These are phyloP conservation scores for Anguilla pacifica DNA, from an alignment of 2,797 vertebrate species.

Conservation along the genomic window DNA sequence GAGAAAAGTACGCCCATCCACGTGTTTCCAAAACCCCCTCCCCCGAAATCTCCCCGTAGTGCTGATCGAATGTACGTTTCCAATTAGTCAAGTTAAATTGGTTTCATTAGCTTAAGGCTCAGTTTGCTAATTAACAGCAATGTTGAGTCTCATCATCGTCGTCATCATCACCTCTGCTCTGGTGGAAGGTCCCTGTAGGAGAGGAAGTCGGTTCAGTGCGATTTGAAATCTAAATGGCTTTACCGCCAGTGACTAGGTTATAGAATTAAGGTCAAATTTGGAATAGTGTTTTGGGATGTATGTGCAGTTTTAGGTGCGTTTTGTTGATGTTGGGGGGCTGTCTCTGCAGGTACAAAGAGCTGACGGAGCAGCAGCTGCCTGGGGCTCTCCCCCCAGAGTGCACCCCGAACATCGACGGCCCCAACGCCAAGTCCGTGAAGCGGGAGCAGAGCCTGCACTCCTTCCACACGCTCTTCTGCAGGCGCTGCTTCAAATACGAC, in stretches of 20 bases:
- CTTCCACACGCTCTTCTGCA: slow-evolving; percentile 95
- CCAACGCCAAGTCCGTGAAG: slow-evolving; percentile 93
- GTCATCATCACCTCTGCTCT: not conserved
- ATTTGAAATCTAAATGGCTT: not conserved
- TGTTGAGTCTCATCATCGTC: not conserved
- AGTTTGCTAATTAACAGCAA: not conserved
- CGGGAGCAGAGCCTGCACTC: slow-evolving; percentile 95
- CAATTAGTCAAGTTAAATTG: not conserved
- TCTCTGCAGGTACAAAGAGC: slow-evolving; percentile 87
- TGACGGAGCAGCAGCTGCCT: slow-evolving; percentile 95
- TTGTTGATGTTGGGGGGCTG: not conserved
- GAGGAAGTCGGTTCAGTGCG: not conserved
- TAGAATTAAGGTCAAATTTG: not conserved
- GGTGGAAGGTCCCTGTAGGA: not conserved
- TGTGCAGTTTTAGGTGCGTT: not conserved
- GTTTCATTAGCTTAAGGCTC: slow-evolving; percentile 13
- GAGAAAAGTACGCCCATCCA: slow-evolving; percentile 86
- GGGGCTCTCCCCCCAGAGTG: slow-evolving; percentile 94
- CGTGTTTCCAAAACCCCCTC: not conserved
- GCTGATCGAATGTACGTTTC: not conserved
- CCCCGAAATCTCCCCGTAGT: not conserved
- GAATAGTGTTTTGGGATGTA: not conserved
- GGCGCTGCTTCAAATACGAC: slow-evolving; percentile 96
- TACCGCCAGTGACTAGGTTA: not conserved
- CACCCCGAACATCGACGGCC: slow-evolving; percentile 96